Conservation (phyloP, 1,140 invertebrate species). For the Agrypnia vestita region DNA sequence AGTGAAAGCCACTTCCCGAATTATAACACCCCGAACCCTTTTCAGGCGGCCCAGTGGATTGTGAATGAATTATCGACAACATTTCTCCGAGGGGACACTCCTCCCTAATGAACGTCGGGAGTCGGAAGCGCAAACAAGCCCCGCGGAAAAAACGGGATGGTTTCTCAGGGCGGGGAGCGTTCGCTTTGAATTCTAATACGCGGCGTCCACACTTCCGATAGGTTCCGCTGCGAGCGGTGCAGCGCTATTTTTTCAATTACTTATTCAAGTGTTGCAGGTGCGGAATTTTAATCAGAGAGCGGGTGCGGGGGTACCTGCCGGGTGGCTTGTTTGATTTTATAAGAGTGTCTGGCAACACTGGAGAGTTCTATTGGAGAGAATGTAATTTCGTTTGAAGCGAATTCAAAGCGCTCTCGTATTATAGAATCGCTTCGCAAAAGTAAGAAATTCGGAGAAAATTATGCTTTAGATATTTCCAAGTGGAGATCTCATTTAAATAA, state of each 20-base stretch:
- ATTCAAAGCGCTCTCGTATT: background rate
- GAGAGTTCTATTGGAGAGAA: background rate
- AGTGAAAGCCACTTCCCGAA: background rate
- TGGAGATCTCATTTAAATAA: too few species aligned
- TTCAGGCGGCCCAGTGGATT: background rate
- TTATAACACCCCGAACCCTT: background rate
- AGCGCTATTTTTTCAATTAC: slow-evolving; percentile 26
- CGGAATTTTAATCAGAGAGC: slow-evolving; percentile 19
- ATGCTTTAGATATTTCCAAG: background rate
- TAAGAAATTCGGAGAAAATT: background rate
- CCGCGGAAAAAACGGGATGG: slow-evolving; percentile 8
- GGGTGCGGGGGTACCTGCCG: background rate
- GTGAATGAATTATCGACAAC: background rate
- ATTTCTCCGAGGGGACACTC: background rate
- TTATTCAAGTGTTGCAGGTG: slow-evolving; percentile 32
- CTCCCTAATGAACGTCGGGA: background rate
- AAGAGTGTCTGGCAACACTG: slow-evolving; percentile 30
- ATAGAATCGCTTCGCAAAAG: slow-evolving; percentile 7
- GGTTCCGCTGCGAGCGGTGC: background rate
- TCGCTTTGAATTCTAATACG: slow-evolving; percentile 21
- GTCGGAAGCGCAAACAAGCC: slow-evolving; percentile 7
- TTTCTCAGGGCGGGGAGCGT: slow-evolving; percentile 12
- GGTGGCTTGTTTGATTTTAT: slow-evolving; percentile 23
- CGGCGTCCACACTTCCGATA: background rate
- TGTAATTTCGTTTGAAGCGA: slow-evolving; percentile 22